Percentiles rank a stretch among this genome's conserved stretches.
Conservation (phyloP, 2,113 vertebrate species). For the Zapus hudsonius region DNA sequence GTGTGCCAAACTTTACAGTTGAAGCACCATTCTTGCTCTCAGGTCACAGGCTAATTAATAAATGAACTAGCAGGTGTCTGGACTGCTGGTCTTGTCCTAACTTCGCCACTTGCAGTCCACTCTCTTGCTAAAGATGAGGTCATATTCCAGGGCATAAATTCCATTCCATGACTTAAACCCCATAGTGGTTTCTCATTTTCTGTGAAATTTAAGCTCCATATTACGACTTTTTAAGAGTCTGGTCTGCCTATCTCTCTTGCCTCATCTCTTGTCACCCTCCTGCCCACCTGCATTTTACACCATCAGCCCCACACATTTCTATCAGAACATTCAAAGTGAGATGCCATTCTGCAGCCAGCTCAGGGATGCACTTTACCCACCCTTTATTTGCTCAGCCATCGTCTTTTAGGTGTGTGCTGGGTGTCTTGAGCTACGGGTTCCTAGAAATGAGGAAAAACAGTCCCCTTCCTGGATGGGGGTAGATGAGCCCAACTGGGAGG, state of each 20-base stretch:
- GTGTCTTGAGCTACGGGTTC: neutral
- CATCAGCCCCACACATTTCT: neutral
- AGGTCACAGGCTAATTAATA: neutral
- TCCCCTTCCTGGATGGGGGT: neutral
- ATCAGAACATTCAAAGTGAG: neutral
- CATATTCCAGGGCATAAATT: neutral
- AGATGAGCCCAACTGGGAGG: neutral
- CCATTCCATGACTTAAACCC: neutral
- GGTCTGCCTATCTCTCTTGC: neutral
- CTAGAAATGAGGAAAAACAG: neutral
- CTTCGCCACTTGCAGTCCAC: neutral
- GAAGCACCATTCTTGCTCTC: neutral
- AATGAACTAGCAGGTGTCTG: neutral
- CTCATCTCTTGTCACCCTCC: neutral
- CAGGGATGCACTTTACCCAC: neutral
- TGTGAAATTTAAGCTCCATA: constrained; percentile 5
- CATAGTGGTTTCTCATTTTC: neutral
- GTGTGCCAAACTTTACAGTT: neutral
- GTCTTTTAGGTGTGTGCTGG: neutral
- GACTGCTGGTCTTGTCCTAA: neutral
- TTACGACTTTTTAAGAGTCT: neutral
- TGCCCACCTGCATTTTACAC: neutral
- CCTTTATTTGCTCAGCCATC: neutral
- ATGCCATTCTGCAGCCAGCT: neutral
- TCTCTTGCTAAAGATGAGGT: neutral